These are phyloP conservation scores for Hydrotaea cyrtoneurina DNA, from an alignment of 2,888 invertebrate species.

Conservation along the genomic window DNA sequence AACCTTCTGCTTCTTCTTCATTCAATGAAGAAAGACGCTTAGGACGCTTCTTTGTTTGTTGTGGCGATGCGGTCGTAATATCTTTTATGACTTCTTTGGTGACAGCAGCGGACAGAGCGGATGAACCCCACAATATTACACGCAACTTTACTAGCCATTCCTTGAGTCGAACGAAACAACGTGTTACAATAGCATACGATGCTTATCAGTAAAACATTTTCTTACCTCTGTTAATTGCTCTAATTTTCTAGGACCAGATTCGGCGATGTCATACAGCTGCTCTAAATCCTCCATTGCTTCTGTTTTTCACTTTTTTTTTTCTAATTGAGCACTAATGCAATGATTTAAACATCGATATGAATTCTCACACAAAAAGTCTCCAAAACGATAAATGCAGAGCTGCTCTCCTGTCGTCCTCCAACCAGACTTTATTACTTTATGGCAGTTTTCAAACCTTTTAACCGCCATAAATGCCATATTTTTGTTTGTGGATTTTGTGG, in stretches of 20 bases:
- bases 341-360: too few relatives aligned
- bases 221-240: constrained; percentile 69
- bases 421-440: too few relatives aligned
- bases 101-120: constrained; percentile 45
- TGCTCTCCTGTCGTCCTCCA: neutral
- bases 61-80: constrained; percentile 71
- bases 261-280: constrained; percentile 67
- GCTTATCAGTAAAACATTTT: neutral
- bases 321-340: neutral
- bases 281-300: constrained; percentile 73
- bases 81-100: constrained; percentile 47
- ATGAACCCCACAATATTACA: constrained; percentile 47
- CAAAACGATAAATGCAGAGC: neutral
- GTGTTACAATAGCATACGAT: too few relatives aligned
- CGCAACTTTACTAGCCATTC: constrained; percentile 66
- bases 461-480: constrained; percentile 45
- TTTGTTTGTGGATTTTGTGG: constrained; percentile 25
- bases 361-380: too few relatives aligned
- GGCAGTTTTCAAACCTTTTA: constrained; percentile 36
- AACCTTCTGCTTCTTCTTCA: constrained; percentile 73
- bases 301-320: neutral
- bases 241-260: constrained; percentile 64
- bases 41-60: constrained; percentile 76
- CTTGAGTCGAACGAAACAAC: constrained; percentile 44
- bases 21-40: constrained; percentile 74